Conservation (phyloP, 2,797 vertebrate genomes). For the Rhinatrema bivittatum region DNA sequence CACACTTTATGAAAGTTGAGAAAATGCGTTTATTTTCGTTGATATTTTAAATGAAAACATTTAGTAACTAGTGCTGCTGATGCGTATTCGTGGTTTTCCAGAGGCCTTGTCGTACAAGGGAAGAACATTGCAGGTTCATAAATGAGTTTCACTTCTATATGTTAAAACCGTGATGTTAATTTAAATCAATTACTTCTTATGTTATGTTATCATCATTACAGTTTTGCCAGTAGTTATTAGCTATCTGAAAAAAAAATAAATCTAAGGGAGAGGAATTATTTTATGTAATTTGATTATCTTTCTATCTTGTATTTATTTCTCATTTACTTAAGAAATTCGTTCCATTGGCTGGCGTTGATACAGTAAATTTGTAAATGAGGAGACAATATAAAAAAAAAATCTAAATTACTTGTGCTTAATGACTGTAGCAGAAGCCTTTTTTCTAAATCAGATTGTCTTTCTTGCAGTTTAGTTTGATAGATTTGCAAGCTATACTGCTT, state of each 20-base stretch:
- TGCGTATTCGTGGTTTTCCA: slow-evolving; percentile 42
- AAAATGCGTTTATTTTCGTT: slow-evolving; percentile 45
- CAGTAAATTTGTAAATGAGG: slow-evolving; percentile 76
- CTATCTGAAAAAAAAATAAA: slow-evolving; percentile 53
- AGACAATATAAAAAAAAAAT: slow-evolving; percentile 71
- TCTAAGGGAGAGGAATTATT: slow-evolving; percentile 68
- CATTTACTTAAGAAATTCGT: slow-evolving; percentile 73
- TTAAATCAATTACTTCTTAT: slow-evolving; percentile 63
- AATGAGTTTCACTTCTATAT: not conserved
- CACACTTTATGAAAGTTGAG: slow-evolving; percentile 48
- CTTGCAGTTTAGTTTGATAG: slow-evolving; percentile 79
- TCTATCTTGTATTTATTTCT: slow-evolving; percentile 70
- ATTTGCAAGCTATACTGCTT: slow-evolving; percentile 69
- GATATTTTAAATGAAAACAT: slow-evolving; percentile 53
- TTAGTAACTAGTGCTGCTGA: slow-evolving; percentile 53
- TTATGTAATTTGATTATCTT: slow-evolving; percentile 74
- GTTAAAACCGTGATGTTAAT: slow-evolving; percentile 52
- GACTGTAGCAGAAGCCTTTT: slow-evolving; percentile 79
- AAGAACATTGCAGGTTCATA: not conserved
- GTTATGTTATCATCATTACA: slow-evolving; percentile 55
- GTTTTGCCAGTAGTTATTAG: slow-evolving; percentile 54
- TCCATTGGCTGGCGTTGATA: slow-evolving; percentile 79
- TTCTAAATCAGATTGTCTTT: slow-evolving; percentile 84
- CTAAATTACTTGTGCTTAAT: slow-evolving; percentile 85
- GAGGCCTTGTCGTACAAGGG: slow-evolving; percentile 40